Percentiles rank a stretch among this genome's conserved stretches.
Conservation (phyloP, 2,113 vertebrate genomes). For the Glareola pratincola region DNA sequence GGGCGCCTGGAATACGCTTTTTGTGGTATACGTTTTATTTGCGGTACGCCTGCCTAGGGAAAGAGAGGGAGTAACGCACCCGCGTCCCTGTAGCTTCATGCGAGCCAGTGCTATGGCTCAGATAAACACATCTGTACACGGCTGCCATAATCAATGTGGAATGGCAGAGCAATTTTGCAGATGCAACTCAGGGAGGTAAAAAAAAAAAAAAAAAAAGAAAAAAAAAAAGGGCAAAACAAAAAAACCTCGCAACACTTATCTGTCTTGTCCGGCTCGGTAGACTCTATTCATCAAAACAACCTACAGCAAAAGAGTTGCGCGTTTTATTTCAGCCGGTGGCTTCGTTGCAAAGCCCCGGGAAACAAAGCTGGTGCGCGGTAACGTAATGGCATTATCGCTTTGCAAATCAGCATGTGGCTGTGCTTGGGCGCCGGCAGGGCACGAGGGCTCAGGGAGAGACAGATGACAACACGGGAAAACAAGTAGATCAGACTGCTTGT, state of each 20-base stretch:
- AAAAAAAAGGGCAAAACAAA: neutral
- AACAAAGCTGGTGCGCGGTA: constrained; percentile 63
- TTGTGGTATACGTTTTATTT: neutral
- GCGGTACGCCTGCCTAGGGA: neutral
- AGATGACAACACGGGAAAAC: constrained; percentile 60
- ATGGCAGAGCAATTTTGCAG: constrained; percentile 67
- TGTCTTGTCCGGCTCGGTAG: constrained; percentile 50
- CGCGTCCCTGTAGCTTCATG: constrained; percentile 53
- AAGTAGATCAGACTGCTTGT: constrained; percentile 37
- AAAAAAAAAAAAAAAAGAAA: neutral
- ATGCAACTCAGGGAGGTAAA: neutral
- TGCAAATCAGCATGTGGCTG: constrained; percentile 72
- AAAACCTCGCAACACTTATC: neutral
- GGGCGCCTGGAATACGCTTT: neutral
- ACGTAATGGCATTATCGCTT: constrained; percentile 68
- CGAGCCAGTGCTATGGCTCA: constrained; percentile 41
- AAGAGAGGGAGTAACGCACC: neutral
- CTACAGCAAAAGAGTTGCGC: neutral
- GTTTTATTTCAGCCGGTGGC: constrained; percentile 60
- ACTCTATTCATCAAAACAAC: constrained; percentile 40
- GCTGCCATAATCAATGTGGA: constrained; percentile 70
- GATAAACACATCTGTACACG: constrained; percentile 62
- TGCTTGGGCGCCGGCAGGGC: constrained; percentile 67
- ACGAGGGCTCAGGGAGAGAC: constrained; percentile 43
- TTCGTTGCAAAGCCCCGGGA: constrained; percentile 62